phyloP scores from a whole-genome alignment of 2,888 invertebrate genomes.

The Nomada flava region DNA sequence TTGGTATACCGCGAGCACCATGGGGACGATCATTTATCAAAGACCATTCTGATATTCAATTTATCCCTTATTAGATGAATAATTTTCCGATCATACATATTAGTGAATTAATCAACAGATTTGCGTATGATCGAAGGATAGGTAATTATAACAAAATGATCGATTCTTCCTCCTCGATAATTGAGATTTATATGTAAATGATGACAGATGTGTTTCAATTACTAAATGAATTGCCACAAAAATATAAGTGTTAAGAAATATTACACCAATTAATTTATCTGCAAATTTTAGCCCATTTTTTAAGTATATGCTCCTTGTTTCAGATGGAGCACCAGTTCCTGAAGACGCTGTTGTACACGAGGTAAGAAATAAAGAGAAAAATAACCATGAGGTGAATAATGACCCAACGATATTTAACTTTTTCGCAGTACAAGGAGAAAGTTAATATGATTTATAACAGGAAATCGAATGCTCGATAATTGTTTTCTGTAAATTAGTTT shows the following conservation, averaged over 20 bases:
- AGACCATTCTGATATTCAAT: slow-evolving; percentile 32
- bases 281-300: neutral
- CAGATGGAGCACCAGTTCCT: slow-evolving; percentile 78
- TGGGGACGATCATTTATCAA: slow-evolving; percentile 42
- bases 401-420: slow-evolving; percentile 7
- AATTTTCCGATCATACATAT: slow-evolving; percentile 26
- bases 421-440: slow-evolving; percentile 28
- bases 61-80: slow-evolving; percentile 35
- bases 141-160: too few species aligned
- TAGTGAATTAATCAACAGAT: slow-evolving; percentile 29
- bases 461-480: slow-evolving; percentile 11
- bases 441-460: slow-evolving; percentile 34
- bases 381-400: slow-evolving; percentile 20
- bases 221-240: neutral
- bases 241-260: neutral
- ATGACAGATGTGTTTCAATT: neutral
- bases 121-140: slow-evolving; percentile 14
- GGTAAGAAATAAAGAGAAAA: slow-evolving; percentile 67
- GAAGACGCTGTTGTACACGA: slow-evolving; percentile 74
- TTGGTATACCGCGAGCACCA: slow-evolving; percentile 3
- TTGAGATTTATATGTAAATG: neutral
- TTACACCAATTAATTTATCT: neutral
- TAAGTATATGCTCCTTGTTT: slow-evolving; percentile 67
- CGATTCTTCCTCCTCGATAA: neutral
- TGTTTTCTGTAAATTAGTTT: slow-evolving; percentile 10